Evolutionary conservation across 2,888 invertebrate species (phyloP).

Genomic region (Anodontia alba): DNA sequence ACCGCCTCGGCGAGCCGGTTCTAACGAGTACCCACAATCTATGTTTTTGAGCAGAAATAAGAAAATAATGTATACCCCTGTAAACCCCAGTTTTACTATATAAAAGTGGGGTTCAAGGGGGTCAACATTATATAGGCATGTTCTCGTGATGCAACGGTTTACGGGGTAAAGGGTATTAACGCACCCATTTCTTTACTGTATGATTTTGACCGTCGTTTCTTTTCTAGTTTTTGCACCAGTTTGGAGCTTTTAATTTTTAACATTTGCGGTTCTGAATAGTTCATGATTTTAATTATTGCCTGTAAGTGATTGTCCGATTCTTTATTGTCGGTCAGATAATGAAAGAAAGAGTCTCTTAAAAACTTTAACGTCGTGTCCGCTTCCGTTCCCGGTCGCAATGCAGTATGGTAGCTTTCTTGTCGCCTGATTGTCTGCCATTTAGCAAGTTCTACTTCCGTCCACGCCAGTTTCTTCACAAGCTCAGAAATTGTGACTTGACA

Average conservation of each 20-base stretch:
- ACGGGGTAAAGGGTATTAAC: too few relatives aligned
- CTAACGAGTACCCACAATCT: too few relatives aligned
- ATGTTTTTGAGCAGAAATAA: too few relatives aligned
- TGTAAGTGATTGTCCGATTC: constrained; percentile 74
- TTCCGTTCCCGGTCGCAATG: constrained; percentile 77
- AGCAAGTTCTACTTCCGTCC: constrained; percentile 79
- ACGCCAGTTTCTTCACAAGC: constrained; percentile 75
- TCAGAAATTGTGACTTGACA: constrained; percentile 75
- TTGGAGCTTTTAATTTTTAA: constrained; percentile 70
- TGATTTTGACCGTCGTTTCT: constrained; percentile 17
- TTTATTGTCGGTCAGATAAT: constrained; percentile 76
- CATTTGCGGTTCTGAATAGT: constrained; percentile 77
- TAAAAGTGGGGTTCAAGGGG: too few relatives aligned
- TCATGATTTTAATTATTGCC: constrained; percentile 81
- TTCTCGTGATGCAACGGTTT: too few relatives aligned
- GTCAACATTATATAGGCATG: too few relatives aligned
- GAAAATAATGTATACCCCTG: too few relatives aligned
- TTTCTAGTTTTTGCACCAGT: constrained; percentile 42
- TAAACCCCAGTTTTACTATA: too few relatives aligned
- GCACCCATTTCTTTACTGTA: too few relatives aligned
- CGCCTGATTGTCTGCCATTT: constrained; percentile 80
- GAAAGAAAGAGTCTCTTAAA: constrained; percentile 80
- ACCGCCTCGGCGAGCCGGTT: too few relatives aligned
- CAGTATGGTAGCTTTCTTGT: constrained; percentile 76
- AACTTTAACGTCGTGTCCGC: constrained; percentile 78